These are phyloP conservation scores for Rhagium mordax DNA, from an alignment of 2,888 invertebrate genomes.

Conservation along the genomic window DNA sequence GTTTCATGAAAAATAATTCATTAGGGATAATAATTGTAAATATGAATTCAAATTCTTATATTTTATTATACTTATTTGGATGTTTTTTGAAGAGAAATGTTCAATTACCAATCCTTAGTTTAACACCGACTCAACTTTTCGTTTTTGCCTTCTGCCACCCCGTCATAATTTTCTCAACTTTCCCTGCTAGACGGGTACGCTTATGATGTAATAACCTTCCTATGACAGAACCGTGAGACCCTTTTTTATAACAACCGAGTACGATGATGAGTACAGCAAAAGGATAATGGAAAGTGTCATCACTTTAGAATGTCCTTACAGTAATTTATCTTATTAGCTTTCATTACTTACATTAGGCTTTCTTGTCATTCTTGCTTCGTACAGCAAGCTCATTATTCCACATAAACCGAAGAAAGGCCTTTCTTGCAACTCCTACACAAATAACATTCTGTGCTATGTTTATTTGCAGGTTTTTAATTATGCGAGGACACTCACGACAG, in stretches of 20 bases:
- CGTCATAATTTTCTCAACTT: not conserved
- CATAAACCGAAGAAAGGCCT: slow-evolving; percentile 32
- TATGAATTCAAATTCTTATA: no score
- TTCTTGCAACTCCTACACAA: slow-evolving; percentile 26
- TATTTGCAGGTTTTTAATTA: slow-evolving; percentile 10
- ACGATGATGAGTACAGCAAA: slow-evolving; percentile 51
- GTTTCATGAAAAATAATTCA: no score
- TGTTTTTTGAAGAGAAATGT: no score
- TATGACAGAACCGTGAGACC: slow-evolving; percentile 47
- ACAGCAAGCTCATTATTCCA: slow-evolving; percentile 32
- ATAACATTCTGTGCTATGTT: slow-evolving; percentile 6
- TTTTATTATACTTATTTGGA: no score
- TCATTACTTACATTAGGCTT: slow-evolving; percentile 54
- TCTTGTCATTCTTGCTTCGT: slow-evolving; percentile 49
- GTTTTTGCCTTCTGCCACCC: not conserved
- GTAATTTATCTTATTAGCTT: slow-evolving; percentile 63
- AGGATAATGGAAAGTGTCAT: slow-evolving; percentile 60
- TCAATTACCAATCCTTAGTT: not conserved
- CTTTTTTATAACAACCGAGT: slow-evolving; percentile 49
- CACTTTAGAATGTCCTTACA: slow-evolving; percentile 57
- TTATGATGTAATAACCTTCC: slow-evolving; percentile 23
- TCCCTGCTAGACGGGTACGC: slow-evolving; percentile 13
- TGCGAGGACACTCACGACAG: not conserved
- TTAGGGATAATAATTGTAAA: no score
- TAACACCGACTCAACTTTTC: not conserved